These are phyloP conservation scores for Antechinus flavipes DNA, from an alignment of 2,113 vertebrate species.

Conservation along the genomic window DNA sequence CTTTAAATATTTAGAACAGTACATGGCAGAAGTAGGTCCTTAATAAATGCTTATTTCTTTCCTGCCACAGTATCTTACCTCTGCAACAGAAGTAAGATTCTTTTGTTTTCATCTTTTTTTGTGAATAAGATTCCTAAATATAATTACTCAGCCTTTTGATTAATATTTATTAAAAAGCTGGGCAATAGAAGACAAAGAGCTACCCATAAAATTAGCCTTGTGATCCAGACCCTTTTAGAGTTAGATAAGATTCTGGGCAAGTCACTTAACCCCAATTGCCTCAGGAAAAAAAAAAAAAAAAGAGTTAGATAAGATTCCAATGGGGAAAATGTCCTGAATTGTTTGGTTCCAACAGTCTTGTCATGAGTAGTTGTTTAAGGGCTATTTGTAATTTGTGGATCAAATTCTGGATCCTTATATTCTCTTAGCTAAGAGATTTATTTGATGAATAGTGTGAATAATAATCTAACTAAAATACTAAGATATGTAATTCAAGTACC, in stretches of 20 bases:
- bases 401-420: background rate
- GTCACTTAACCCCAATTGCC: too few relatives aligned
- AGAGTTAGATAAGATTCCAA: background rate
- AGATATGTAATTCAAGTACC: constrained; percentile 43
- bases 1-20: background rate
- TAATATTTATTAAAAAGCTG: background rate
- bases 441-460: constrained; percentile 60
- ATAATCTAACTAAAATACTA: constrained; percentile 63
- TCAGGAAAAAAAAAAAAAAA: too few relatives aligned
- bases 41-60: background rate
- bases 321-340: background rate
- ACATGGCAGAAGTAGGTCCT: background rate
- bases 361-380: background rate
- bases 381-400: background rate
- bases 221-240: background rate
- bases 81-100: background rate
- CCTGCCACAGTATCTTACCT: background rate
- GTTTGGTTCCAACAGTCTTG: background rate
- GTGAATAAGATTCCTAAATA: background rate
- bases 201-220: background rate
- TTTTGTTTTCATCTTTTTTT: background rate
- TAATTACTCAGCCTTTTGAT: background rate
- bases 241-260: background rate
- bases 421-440: constrained; percentile 43
- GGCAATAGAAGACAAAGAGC: background rate